These are phyloP conservation scores for Paramisgurnus dabryanus DNA, from an alignment of 2,113 vertebrate genomes.

Conservation along the genomic window DNA sequence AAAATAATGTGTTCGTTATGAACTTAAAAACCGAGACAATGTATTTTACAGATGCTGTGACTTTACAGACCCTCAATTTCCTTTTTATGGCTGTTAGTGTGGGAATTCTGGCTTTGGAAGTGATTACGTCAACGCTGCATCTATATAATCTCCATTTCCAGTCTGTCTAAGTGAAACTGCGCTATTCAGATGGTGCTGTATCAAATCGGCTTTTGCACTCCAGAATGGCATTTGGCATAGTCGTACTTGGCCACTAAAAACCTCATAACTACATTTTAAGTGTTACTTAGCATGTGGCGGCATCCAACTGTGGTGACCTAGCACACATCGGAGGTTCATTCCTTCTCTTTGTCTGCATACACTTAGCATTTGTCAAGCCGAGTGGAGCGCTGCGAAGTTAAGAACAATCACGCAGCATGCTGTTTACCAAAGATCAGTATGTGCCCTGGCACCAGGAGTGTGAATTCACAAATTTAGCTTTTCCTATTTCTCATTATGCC, in stretches of 20 bases:
- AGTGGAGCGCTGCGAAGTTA: slow-evolving; percentile 30
- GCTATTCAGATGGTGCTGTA: slow-evolving; percentile 23
- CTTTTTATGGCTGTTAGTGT: slow-evolving; percentile 7
- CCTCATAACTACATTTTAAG: slow-evolving; percentile 29
- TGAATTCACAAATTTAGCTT: slow-evolving; percentile 35
- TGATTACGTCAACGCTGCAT: neutral
- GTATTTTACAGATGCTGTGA: slow-evolving; percentile 41
- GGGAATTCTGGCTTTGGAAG: slow-evolving; percentile 3
- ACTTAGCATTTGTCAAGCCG: slow-evolving; percentile 14
- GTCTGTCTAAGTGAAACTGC: neutral
- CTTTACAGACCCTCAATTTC: slow-evolving; percentile 4
- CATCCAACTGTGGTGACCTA: slow-evolving; percentile 13
- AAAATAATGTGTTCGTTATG: slow-evolving; percentile 19
- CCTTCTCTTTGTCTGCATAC: neutral
- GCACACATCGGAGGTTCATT: neutral
- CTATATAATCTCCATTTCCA: neutral
- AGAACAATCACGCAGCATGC: slow-evolving; percentile 31
- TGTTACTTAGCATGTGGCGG: slow-evolving; percentile 23
- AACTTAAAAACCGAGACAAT: slow-evolving; percentile 15
- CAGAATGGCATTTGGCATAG: slow-evolving; percentile 1
- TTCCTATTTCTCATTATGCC: slow-evolving; percentile 17
- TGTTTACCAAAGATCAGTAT: slow-evolving; percentile 28
- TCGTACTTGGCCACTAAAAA: neutral
- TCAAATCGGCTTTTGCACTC: slow-evolving; percentile 20
- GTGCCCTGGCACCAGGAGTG: neutral